phyloP scores from a whole-genome alignment of 2,888 invertebrate genomes.

The Eubasilissa splendida region DNA sequence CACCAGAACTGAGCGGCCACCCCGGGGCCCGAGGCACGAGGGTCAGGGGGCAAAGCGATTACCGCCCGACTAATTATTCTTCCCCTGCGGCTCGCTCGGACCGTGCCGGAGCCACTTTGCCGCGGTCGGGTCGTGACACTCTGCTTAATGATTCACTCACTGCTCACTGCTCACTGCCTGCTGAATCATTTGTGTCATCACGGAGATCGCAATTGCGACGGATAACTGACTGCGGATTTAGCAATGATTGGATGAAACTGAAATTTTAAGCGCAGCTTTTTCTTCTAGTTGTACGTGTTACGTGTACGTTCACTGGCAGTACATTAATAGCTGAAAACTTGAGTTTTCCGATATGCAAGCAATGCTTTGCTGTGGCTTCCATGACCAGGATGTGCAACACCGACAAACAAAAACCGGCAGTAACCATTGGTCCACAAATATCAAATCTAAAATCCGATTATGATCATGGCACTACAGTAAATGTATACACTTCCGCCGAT shows the following conservation, averaged over 20 bases:
- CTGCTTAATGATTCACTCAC: slow-evolving; percentile 32
- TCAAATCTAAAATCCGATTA: too few species aligned
- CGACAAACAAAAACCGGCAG: too few species aligned
- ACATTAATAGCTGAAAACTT: too few species aligned
- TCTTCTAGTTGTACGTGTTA: too few species aligned
- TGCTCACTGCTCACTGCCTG: background rate
- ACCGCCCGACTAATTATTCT: slow-evolving; percentile 27
- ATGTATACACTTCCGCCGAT: too few species aligned
- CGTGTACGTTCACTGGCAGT: too few species aligned
- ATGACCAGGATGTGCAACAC: too few species aligned
- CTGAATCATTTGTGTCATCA: slow-evolving; percentile 6
- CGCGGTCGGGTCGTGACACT: slow-evolving; percentile 29
- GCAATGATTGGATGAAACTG: background rate
- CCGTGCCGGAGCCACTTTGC: slow-evolving; percentile 17
- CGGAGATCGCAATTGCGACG: background rate
- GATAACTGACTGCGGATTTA: background rate
- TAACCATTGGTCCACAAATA: too few species aligned
- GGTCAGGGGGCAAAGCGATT: slow-evolving; percentile 18
- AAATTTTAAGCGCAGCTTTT: background rate
- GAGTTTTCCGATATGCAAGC: too few species aligned
- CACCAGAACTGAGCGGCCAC: background rate
- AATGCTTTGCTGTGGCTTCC: too few species aligned
- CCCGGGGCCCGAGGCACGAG: background rate
- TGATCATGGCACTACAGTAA: too few species aligned
- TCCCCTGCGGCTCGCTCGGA: slow-evolving; percentile 6